Evolutionary conservation across 2,113 vertebrate genomes (phyloP), one percentile per base, ranked within the genome.

Genomic region (Gymnocephalus cernua): DNA sequence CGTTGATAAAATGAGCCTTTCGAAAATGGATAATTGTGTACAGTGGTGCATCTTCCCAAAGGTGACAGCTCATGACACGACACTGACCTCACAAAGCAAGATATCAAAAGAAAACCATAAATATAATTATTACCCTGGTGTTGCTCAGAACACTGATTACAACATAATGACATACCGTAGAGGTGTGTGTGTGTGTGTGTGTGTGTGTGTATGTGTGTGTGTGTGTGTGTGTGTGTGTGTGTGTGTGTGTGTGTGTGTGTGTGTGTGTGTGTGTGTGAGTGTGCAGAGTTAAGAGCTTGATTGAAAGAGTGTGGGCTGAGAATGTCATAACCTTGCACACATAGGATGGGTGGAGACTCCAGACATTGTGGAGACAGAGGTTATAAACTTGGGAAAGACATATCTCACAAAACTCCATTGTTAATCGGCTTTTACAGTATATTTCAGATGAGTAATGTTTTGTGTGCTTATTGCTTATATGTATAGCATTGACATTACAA

Each of bases 351-450:
- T 91, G 91, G 90, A 90, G 91, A 75, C 78, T 76, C 72, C 86
- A 94, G 93, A 94, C 93, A 90, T 72, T 58, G 75, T 93, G 92
- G 91, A 92, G 92, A 89, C 93, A 78, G 78, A 86, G 88, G 89
- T 92, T 86, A 80, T 93, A 91, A 92, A 93, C 86, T 85, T 89
- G 74, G n/a, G 61, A 79, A 70, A 81, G 77, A 74, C 73, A 21
- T 86, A 65, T 90, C 68, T 82, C 83, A 80, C 35, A 44, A 84
- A 82, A 88, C 72, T n/a, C 74, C 63, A 76, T 80, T 74, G 83
- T 79, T 41, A 44, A 19, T 57, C 56, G 4, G 1, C 77, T 85
- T 83, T 89, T 83, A 62, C 21, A 47, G 11, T 23, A 64, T 79
- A 66, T 80, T 76, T 82, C 72, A 73, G 23, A 72, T 88, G 81